Evolutionary conservation across 2,113 vertebrate genomes (phyloP).

Genomic region (Onychostruthus taczanowskii): DNA sequence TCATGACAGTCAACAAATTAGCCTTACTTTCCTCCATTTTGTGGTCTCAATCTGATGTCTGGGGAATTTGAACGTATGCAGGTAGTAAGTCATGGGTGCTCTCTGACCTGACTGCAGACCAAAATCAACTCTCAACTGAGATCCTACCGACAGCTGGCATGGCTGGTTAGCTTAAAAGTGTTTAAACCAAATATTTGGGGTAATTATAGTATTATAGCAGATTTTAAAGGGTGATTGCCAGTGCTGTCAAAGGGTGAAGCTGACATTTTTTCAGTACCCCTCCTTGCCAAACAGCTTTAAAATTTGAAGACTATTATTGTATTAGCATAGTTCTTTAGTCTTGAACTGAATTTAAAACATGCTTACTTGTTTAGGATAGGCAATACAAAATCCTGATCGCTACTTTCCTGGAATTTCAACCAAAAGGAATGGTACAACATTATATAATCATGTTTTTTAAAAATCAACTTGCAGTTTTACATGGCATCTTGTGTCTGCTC

Average conservation of each 20-base stretch:
- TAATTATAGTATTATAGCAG: constrained; percentile 37
- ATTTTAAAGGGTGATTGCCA: constrained; percentile 42
- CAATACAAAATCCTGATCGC: constrained; percentile 33
- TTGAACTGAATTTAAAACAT: constrained; percentile 35
- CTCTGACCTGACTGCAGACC: constrained; percentile 1
- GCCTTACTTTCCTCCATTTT: constrained; percentile 30
- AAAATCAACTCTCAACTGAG: not conserved
- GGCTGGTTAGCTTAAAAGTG: not conserved
- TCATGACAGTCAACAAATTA: constrained; percentile 53
- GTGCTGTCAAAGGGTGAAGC: constrained; percentile 31
- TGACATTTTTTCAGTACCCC: constrained; percentile 7
- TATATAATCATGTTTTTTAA: constrained; percentile 58
- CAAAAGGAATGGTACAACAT: constrained; percentile 41
- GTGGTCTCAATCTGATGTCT: constrained; percentile 4
- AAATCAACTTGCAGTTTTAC: constrained; percentile 57
- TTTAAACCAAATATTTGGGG: constrained; percentile 34
- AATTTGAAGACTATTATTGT: not conserved
- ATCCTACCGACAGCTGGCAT: not conserved
- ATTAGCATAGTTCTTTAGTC: not conserved
- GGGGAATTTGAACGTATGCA: not conserved
- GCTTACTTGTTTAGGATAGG: constrained; percentile 32
- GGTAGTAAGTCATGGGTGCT: constrained; percentile 32
- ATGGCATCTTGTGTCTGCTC: constrained; percentile 50
- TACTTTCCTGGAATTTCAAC: constrained; percentile 63
- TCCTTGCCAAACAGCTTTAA: constrained; percentile 35